phyloP scores from a whole-genome alignment of 2,113 vertebrate species.

The Ornithorhynchus anatinus region DNA sequence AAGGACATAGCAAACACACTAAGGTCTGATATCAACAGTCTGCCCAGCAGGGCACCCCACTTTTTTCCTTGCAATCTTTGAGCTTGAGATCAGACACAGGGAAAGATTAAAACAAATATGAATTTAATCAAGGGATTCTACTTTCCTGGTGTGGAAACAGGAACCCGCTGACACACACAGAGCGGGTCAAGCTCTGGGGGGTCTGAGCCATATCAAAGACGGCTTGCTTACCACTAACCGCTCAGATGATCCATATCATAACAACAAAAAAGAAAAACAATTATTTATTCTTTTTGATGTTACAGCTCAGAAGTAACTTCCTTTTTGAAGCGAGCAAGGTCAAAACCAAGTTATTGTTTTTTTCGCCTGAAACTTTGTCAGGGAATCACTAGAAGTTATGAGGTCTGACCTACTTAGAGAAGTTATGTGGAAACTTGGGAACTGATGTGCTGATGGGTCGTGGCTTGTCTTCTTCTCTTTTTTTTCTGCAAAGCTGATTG shows the following conservation, averaged over 20 bases:
- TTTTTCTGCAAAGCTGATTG: constrained; percentile 7
- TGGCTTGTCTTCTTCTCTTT: constrained; percentile 1
- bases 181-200: constrained; percentile 90
- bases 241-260: constrained; percentile 95
- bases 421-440: constrained; percentile 56
- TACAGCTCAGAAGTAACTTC: constrained; percentile 79
- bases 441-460: constrained; percentile 10
- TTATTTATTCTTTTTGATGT: constrained; percentile 99
- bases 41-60: constrained; percentile 75
- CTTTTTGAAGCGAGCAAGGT: constrained; percentile 80
- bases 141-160: constrained; percentile 82
- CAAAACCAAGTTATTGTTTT: constrained; percentile 82
- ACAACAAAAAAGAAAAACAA: constrained; percentile 99
- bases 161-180: constrained; percentile 86
- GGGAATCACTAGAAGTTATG: constrained; percentile 65
- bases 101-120: constrained; percentile 99
- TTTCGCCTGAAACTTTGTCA: constrained; percentile 75
- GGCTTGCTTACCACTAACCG: constrained; percentile 93
- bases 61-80: constrained; percentile 83
- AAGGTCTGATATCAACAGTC: constrained; percentile 71
- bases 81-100: constrained; percentile 80
- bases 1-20: constrained; percentile 72
- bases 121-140: constrained; percentile 95
- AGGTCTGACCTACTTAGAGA: constrained; percentile 69
- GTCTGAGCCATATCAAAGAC: constrained; percentile 94